These are phyloP conservation scores for Caenorhabditis sinica DNA, from an alignment of 2,888 invertebrate species.

Conservation along the genomic window DNA sequence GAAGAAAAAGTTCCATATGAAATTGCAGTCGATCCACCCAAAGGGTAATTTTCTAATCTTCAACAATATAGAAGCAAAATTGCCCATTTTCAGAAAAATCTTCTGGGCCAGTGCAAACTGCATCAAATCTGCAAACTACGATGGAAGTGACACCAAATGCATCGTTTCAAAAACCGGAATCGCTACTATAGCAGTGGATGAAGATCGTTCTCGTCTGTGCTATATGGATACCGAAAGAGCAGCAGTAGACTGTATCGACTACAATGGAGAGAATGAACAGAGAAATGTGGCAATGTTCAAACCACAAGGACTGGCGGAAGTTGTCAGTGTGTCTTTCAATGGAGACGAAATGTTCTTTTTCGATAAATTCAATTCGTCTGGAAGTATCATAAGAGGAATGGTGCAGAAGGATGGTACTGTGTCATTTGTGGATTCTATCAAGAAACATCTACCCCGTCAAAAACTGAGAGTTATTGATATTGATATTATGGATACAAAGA, in stretches of 20 bases:
- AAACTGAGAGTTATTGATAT: slow-evolving; percentile 55
- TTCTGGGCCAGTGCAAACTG: slow-evolving; percentile 71
- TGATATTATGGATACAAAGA: slow-evolving; percentile 46
- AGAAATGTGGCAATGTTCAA: slow-evolving; percentile 53
- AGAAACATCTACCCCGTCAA: slow-evolving; percentile 29
- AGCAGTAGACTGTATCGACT: slow-evolving; percentile 63
- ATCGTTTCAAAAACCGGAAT: slow-evolving; percentile 38
- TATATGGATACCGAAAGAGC: slow-evolving; percentile 56
- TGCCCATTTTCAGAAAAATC: slow-evolving; percentile 58
- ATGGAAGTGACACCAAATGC: slow-evolving; percentile 62
- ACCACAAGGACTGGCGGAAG: slow-evolving; percentile 54
- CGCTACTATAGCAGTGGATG: slow-evolving; percentile 64
- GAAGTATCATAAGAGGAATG: slow-evolving; percentile 33
- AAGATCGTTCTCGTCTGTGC: slow-evolving; percentile 54
- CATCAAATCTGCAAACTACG: slow-evolving; percentile 67
- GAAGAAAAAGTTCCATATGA: slow-evolving; percentile 63
- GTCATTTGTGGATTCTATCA: slow-evolving; percentile 16
- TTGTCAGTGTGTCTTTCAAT: slow-evolving; percentile 41
- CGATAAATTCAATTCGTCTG: slow-evolving; percentile 64
- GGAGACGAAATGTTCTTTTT: slow-evolving; percentile 59
- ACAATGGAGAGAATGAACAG: slow-evolving; percentile 65
- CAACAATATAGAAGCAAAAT: neutral
- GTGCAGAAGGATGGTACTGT: slow-evolving; percentile 33
- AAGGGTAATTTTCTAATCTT: slow-evolving; percentile 30
- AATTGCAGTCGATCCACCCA: slow-evolving; percentile 65